A percentile compares a stretch with the other conserved stretches of the same genome.
Evolutionary conservation across 2,113 vertebrate genomes (phyloP).

Genomic region (Collichthys lucidus): DNA sequence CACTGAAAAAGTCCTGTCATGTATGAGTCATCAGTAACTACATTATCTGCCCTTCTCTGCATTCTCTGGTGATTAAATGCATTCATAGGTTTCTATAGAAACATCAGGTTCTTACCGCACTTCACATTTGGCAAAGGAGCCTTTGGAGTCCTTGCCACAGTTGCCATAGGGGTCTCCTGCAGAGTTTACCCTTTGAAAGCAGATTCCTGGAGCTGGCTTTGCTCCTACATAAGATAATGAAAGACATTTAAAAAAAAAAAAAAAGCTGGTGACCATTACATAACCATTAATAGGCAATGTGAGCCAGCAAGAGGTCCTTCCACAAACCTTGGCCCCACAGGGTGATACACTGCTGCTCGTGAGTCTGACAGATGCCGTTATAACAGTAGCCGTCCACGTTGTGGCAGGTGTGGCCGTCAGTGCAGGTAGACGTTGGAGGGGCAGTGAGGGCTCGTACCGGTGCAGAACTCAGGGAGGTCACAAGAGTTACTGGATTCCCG

Average conservation of each 20-base stretch:
- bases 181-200: slow-evolving; percentile 97
- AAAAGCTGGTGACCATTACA: neutral
- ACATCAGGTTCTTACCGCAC: slow-evolving; percentile 83
- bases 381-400: slow-evolving; percentile 93
- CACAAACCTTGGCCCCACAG: slow-evolving; percentile 95
- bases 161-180: slow-evolving; percentile 98
- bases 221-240: slow-evolving; percentile 85
- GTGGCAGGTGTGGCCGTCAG: slow-evolving; percentile 92
- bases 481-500: slow-evolving; percentile 93
- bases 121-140: slow-evolving; percentile 93
- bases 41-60: neutral
- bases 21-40: neutral
- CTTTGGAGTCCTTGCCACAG: slow-evolving; percentile 95
- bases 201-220: slow-evolving; percentile 95
- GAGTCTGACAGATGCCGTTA: slow-evolving; percentile 97
- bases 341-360: slow-evolving; percentile 98
- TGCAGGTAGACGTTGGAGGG: slow-evolving; percentile 97
- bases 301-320: neutral
- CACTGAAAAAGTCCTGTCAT: slow-evolving; percentile 17
- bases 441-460: slow-evolving; percentile 90
- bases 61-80: neutral
- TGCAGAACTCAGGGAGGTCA: slow-evolving; percentile 97
- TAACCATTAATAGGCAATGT: neutral
- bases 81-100: slow-evolving; percentile 17
- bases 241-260: neutral